Base-by-base conservation (phyloP, 2,888 invertebrate species). In the Drosophila formosana region DNA sequence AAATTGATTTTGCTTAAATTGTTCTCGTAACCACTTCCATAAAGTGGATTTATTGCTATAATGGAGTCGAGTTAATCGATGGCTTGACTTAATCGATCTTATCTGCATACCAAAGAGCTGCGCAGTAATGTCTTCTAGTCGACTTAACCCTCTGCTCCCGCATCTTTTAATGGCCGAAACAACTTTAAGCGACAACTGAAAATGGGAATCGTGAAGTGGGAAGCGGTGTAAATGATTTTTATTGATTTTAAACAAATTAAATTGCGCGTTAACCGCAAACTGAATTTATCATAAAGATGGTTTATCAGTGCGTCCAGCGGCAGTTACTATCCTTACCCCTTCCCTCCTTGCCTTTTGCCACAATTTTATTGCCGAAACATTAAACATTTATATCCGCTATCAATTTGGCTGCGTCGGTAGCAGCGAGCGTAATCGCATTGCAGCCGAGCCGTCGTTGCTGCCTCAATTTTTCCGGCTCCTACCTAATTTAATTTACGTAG, bases 311-410 rank as follows among this genome's bases (percentile, higher is more conserved):
- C 50, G 52, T 60, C 62, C 70, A 67, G 49, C 39, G 51, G 56
- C 28, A 30, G 30, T 8, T 51, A 55, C 46, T 52, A 43, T n/a
- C 25, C 56, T 57, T 50, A 9, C 45, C 50, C 11, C 34, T 6
- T 7, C 5, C 23, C n/a, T 18, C 30, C 5, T 39, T 39, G 66
- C 80, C 80, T 65, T 75, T 77, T 43, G 78, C 72, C 72, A 66
- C 71, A 75, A 81, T 88, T 88, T 86, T 88, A 86, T 86, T 86
- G 88, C 88, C 88, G 73, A 86, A 83, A 86, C 85, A 86, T 86
- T 88, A 86, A 86, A 86, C 87, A 86, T 86, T 86, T 86, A 86
- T 88, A 86, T 86, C 80, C 88, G 85, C 85, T 86, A 86, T 86
- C 85, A 86, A 86, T 86, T 86, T 76, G 80, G 81, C 76, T 63